Base-by-base conservation (phyloP, 2,797 vertebrate species). In the Enteromius unitaeniatus region DNA sequence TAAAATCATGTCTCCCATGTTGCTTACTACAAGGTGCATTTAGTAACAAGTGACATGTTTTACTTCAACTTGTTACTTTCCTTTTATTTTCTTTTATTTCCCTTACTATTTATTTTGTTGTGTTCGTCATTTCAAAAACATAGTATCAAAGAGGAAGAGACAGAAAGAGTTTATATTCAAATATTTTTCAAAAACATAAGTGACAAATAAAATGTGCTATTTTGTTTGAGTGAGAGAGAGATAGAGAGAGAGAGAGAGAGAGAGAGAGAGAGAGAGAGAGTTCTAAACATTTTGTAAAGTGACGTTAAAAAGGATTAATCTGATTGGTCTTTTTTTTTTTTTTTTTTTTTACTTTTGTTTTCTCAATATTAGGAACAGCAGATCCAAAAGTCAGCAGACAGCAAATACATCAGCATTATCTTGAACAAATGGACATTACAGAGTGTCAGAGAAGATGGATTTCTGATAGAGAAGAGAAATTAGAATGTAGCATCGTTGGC, bases 371-470 rank as follows among this genome's bases (percentile, higher is more conserved):
- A 91, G 91, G 88, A 89, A 90, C 88, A 77, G 83, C 23, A 79
- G 74, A 83, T 76, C 79, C 79, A 90, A 86, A 90, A 88, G 91
- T 88, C 84, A 87, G 84, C 86, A 89, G 93, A 95, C 88, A 93
- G 86, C 87, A 85, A 85, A 91, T 94, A 92, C 90, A 89, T 91
- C 92, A 93, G 89, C 81, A 90, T 93, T 91, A 95, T 92, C 91
- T 91, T 6, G 87, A 86, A 91, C 70, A 92, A 91, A 92, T 90
- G 91, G 91, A 89, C 88, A 84, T 91, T 92, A 82, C 89, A 69
- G 51, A 60, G 67, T 94, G 92, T 94, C 94, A 93, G 91, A 79
- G 88, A 86, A 93, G 94, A 93, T 90, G 89, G 90, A 95, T 92
- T 88, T 92, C 64, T 84, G 75, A 82, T 31, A 28, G 70, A 87